Evolutionary conservation across 2,888 invertebrate genomes (phyloP).

Genomic region (Dicranocentrus wangi): DNA sequence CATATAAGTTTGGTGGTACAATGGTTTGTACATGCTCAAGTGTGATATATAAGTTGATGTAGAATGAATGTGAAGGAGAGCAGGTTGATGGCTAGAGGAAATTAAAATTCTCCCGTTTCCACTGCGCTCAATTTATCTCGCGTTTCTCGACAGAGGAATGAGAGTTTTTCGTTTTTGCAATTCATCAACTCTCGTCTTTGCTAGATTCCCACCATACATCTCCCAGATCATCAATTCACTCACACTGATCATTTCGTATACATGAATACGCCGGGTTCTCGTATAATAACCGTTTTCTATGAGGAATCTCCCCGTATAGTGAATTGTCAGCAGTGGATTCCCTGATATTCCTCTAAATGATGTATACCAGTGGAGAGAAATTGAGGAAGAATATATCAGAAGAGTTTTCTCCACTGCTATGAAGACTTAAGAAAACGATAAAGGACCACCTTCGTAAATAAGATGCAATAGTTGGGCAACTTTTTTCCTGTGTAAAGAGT

Average conservation of each 20-base stretch:
- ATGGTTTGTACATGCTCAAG: background rate
- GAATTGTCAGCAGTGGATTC: conserved; percentile 61
- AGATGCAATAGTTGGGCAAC: background rate
- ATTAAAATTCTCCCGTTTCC: conserved; percentile 73
- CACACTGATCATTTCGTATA: conserved; percentile 24
- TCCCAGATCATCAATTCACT: conserved; percentile 73
- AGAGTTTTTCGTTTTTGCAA: conserved; percentile 73
- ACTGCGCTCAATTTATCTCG: conserved; percentile 72
- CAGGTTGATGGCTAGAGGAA: conserved; percentile 69
- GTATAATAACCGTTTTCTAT: background rate
- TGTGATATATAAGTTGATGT: conserved; percentile 16
- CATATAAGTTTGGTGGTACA: background rate
- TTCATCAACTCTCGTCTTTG: conserved; percentile 72
- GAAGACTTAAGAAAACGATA: conserved; percentile 1
- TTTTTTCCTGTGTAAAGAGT: background rate
- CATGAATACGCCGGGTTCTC: conserved; percentile 12
- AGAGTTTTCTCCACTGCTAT: background rate
- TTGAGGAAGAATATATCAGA: conserved; percentile 14
- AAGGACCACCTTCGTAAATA: background rate
- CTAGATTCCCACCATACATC: conserved; percentile 73
- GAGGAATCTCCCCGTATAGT: background rate
- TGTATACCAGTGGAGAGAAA: conserved; percentile 39
- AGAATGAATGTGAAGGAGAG: conserved; percentile 46
- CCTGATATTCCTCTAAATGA: conserved; percentile 57
- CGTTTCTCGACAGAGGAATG: conserved; percentile 72